phyloP scores from a whole-genome alignment of 2,113 vertebrate species.

The Phyllopteryx taeniolatus region DNA sequence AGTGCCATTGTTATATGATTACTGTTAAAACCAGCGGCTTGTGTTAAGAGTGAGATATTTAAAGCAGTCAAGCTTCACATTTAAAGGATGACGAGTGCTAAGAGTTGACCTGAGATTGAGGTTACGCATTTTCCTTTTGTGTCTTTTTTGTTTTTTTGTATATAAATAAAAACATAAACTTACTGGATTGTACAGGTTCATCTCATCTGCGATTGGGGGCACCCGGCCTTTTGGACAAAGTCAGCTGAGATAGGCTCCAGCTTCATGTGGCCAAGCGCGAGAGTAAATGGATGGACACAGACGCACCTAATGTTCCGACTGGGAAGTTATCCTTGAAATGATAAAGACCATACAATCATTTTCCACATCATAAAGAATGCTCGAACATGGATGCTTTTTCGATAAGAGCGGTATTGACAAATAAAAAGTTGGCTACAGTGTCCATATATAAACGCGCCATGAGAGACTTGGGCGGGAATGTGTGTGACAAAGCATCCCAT shows the following conservation, averaged over 20 bases:
- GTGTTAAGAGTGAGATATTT: slow-evolving; percentile 1
- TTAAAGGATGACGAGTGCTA: neutral
- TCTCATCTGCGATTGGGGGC: neutral
- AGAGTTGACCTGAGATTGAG: slow-evolving; percentile 4
- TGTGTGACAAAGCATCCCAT: slow-evolving; percentile 41
- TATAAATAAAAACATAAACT: neutral
- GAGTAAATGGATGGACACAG: neutral
- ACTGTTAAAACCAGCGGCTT: slow-evolving; percentile 33
- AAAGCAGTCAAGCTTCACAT: neutral
- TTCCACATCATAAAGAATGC: neutral
- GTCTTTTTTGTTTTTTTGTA: neutral
- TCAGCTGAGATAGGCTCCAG: neutral
- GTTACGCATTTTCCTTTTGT: neutral
- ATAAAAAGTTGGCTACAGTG: slow-evolving; percentile 19
- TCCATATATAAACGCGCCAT: slow-evolving; percentile 45
- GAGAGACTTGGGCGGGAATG: slow-evolving; percentile 36
- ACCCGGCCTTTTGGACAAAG: neutral
- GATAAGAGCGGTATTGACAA: neutral
- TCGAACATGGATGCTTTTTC: neutral
- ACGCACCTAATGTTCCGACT: too few relatives aligned
- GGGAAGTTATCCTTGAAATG: neutral
- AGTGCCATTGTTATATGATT: slow-evolving; percentile 35
- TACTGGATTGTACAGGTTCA: neutral
- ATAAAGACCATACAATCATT: neutral
- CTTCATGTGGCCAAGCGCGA: neutral